A percentile compares a stretch with the other conserved stretches of the same genome.
phyloP scores from a whole-genome alignment of 1,140 invertebrate genomes.

The Mactra quadrangularis region DNA sequence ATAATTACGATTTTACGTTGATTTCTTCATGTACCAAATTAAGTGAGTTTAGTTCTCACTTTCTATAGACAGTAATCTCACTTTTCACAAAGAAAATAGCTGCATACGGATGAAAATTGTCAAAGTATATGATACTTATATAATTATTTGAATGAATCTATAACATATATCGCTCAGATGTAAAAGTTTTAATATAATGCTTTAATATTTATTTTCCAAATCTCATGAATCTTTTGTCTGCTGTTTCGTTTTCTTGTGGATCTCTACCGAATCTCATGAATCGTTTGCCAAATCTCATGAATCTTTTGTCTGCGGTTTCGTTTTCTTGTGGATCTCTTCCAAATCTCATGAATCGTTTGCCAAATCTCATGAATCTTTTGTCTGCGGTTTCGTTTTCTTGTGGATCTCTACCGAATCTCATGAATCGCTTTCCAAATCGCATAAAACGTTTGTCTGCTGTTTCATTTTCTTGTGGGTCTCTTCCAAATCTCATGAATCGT shows the following conservation, averaged over 20 bases:
- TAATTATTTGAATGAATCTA: no score
- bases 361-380: constrained; percentile 77
- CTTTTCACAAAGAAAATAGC: no score
- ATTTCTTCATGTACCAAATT: no score
- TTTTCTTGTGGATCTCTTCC: constrained; percentile 64
- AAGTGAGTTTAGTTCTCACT: no score
- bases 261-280: constrained; percentile 77
- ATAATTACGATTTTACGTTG: no score
- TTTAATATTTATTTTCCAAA: constrained; percentile 70
- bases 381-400: constrained; percentile 42
- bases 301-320: constrained; percentile 66
- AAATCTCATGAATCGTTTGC: constrained; percentile 76
- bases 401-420: constrained; percentile 72
- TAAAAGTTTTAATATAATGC: no score
- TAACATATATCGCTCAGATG: no score
- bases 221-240: constrained; percentile 74
- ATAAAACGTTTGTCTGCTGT: constrained; percentile 69
- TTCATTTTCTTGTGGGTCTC: constrained; percentile 18
- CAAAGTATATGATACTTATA: no score
- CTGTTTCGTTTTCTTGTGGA: constrained; percentile 55
- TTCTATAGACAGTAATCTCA: no score
- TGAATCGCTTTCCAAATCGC: constrained; percentile 72
- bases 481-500: constrained; percentile 76
- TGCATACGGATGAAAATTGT: no score
- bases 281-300: constrained; percentile 76